phyloP scores from a whole-genome alignment of 2,888 invertebrate genomes.

The Drosophila emarginata region DNA sequence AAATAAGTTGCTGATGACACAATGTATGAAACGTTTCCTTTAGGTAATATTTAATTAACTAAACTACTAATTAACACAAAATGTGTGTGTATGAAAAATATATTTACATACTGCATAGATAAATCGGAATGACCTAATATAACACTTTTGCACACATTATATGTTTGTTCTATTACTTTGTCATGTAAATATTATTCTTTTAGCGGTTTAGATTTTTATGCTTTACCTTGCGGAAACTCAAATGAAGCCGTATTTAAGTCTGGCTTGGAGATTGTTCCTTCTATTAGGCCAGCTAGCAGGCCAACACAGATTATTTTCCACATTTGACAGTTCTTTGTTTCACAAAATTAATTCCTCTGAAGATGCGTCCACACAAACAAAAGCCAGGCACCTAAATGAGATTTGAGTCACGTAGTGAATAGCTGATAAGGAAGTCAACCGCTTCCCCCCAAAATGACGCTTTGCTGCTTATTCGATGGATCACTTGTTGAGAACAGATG shows the following conservation, averaged over 20 bases:
- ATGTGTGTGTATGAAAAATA: not conserved
- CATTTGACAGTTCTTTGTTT: conserved; percentile 49
- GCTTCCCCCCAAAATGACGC: conserved; percentile 24
- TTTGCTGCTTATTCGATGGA: conserved; percentile 13
- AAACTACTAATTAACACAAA: not conserved
- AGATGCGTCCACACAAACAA: conserved; percentile 26
- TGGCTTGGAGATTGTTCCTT: conserved; percentile 14
- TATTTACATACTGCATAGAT: too few relatives aligned
- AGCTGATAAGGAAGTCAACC: conserved; percentile 55
- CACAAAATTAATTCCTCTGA: conserved; percentile 12
- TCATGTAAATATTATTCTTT: not conserved
- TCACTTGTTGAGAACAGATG: conserved; percentile 23
- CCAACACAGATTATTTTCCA: conserved; percentile 27
- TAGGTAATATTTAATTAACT: conserved; percentile 1
- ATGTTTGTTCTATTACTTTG: not conserved
- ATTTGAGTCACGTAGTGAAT: conserved; percentile 43
- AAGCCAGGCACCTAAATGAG: conserved; percentile 22
- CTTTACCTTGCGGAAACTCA: conserved; percentile 52
- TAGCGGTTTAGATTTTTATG: not conserved
- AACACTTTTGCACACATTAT: not conserved
- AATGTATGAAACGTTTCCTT: not conserved
- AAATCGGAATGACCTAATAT: not conserved
- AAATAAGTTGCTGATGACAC: not conserved
- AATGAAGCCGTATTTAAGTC: conserved; percentile 18
- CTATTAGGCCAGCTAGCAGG: conserved; percentile 36